Evolutionary conservation across 2,113 vertebrate genomes (phyloP).

Genomic region (Piaya cayana): DNA sequence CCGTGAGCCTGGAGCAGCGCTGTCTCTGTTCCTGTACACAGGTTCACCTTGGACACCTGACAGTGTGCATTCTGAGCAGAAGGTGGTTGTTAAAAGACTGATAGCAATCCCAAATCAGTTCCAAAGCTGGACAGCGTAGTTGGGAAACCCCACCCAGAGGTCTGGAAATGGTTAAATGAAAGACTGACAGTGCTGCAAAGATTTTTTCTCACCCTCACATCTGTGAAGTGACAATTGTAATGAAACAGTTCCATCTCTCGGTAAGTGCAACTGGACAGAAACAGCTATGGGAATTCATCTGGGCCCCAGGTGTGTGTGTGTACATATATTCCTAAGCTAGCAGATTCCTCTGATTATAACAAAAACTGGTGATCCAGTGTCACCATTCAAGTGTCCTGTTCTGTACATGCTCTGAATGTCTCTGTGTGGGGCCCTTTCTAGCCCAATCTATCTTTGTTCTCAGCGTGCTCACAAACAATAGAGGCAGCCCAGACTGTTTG

Average conservation of each 20-base stretch:
- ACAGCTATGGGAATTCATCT: background rate
- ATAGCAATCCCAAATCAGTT: background rate
- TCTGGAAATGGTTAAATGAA: background rate
- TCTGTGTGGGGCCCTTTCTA: slow-evolving; percentile 51
- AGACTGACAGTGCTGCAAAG: background rate
- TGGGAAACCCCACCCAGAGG: background rate
- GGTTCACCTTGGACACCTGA: background rate
- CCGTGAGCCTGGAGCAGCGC: background rate
- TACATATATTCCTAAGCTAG: background rate
- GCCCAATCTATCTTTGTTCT: slow-evolving; percentile 64
- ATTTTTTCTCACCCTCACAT: background rate
- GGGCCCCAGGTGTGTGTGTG: background rate
- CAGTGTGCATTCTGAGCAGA: background rate
- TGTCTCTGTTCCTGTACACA: background rate
- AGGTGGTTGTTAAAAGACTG: background rate
- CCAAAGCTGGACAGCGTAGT: background rate
- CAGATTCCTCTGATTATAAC: background rate
- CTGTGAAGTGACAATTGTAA: background rate
- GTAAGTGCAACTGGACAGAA: background rate
- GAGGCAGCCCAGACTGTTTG: slow-evolving; percentile 21
- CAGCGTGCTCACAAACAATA: slow-evolving; percentile 53
- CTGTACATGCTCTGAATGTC: slow-evolving; percentile 13
- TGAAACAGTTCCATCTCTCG: background rate
- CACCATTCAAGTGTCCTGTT: slow-evolving; percentile 17
- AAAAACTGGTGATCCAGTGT: background rate